Base-by-base conservation (phyloP, 2,113 vertebrate species). In the Brachyistius frenatus region DNA sequence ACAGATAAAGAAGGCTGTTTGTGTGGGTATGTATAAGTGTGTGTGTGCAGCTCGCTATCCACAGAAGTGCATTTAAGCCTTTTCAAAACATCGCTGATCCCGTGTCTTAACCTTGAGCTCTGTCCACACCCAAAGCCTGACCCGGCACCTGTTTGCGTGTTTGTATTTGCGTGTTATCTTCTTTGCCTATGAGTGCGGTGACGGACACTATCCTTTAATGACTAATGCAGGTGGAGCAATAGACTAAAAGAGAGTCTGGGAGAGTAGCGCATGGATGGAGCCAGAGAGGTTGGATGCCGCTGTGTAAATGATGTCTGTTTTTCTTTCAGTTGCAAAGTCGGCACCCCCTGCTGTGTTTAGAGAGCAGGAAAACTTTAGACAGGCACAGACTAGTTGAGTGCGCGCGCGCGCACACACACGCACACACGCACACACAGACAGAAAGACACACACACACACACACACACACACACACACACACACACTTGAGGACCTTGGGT, bases 221-320 rank as follows among this genome's bases (percentile, higher is more conserved):
- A 94, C 92, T 93, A 92, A 93, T 91, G 92, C 94, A 96, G 95
- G 94, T 94, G 89, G 91, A 91, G 93, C 91, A 66, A 83, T 89
- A 54, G 71, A 75, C 77, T 70, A 53, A 66, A 68, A 77, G 61
- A 41, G 55, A 75, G 53, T 47, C 23, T 54, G 81, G 70, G 76
- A 76, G 74, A 37, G 60, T 56, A 68, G 81, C 23, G 70, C 74
- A 73, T 57, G 81, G 81, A 86, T 83, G 70, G 80, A 86, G 86
- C 61, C 55, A 5, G 46, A 78, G 69, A 89, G 88, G 81, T 92
- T 88, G 85, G 83, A 80, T 69, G 85, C 84, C 39, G 76, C 87
- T 88, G 85, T 78, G 86, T 92, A 90, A 89, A 91, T 84, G 84
- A 83, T 75, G 78, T 82, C 83, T 88, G 81, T 87, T 89, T 90